Evolutionary conservation across 2,888 invertebrate genomes (phyloP), one percentile per base, ranked within the genome.

Genomic region (Portevinia maculata): DNA sequence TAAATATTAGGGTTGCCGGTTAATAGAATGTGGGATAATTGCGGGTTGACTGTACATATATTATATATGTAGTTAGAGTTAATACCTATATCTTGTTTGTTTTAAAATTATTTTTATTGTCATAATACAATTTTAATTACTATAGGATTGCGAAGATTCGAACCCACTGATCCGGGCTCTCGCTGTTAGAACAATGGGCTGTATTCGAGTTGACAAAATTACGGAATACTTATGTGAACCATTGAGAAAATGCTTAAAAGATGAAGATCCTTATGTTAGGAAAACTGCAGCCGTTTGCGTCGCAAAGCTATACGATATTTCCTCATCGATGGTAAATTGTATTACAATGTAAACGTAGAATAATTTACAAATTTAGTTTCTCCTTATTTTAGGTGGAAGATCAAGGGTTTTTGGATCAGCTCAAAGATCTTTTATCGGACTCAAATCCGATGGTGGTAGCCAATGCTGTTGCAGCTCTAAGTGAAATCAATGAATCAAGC

Each of bases 381-480:
- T 41, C 21, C 30, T 19, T 21, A 37, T 48, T 59, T 11, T 24
- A 88, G 88, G 88, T 91, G 7, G 91, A 91, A 83, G 91, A 91
- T 86, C 96, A 99, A 93, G 99, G 99, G 30, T 99, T 99, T 91
- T 92, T 99, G 85, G 99, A 99, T 90, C 97, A 99, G 88, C 91
- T 99, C 24, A 98, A 98, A 90, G 99, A 99, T 91, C 92, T 99
- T 60, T 92, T 99, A 39, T 99, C 99, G 53, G 99, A 99, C 91
- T 99, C 99, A 0, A 99, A 99, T 92, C 99, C 99, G 0, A 99
- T 99, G 99, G 99, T 99, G 34, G 99, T 99, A 0, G 99, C 99
- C 0, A 99, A 99, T 91, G 99, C 99, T 0, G 99, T 99, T 0
- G 99, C 99, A 0, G 99, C 99, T 0, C 93, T 99, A 9, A 98